These are phyloP conservation scores for Panulirus ornatus DNA, from an alignment of 1,140 invertebrate genomes.

Conservation along the genomic window DNA sequence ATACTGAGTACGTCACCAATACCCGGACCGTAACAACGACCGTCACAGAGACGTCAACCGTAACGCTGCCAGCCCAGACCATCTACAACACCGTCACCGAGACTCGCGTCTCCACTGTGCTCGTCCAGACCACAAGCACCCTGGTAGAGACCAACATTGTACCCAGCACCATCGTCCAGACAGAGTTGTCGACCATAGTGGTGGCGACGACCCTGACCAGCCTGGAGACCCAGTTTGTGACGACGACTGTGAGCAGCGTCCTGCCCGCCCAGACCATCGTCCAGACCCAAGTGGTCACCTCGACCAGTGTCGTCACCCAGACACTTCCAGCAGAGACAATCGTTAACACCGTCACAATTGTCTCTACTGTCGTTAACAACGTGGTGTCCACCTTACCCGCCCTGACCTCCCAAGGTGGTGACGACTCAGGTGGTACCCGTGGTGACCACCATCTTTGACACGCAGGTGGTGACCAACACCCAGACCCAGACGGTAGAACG, in stretches of 20 bases:
- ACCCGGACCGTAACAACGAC: conserved; percentile 60
- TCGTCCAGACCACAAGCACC: conserved; percentile 39
- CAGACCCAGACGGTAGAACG: conserved; percentile 46
- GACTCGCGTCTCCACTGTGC: conserved; percentile 36
- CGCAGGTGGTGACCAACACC: conserved; percentile 38
- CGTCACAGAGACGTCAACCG: conserved; percentile 33
- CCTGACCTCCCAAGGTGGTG: conserved; percentile 43
- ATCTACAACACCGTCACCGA: conserved; percentile 50
- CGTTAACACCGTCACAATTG: conserved; percentile 49
- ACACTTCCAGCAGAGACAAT: conserved; percentile 58
- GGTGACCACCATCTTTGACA: conserved; percentile 59
- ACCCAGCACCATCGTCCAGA: conserved; percentile 28
- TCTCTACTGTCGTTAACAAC: conserved; percentile 57
- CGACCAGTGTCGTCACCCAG: conserved; percentile 55
- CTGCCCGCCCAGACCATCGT: conserved; percentile 58
- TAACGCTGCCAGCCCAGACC: conserved; percentile 45
- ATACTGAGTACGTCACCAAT: conserved; percentile 59
- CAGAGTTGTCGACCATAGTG: conserved; percentile 51
- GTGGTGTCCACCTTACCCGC: conserved; percentile 52
- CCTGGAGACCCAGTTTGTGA: conserved; percentile 53
- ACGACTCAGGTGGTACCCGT: conserved; percentile 67
- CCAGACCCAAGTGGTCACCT: conserved; percentile 41
- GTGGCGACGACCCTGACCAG: conserved; percentile 44
- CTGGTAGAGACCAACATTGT: conserved; percentile 19
- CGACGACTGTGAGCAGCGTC: conserved; percentile 44